Percentiles rank a stretch among this genome's conserved stretches.
These are phyloP conservation scores for Platycheirus albimanus DNA, from an alignment of 2,888 invertebrate genomes.

Conservation along the genomic window DNA sequence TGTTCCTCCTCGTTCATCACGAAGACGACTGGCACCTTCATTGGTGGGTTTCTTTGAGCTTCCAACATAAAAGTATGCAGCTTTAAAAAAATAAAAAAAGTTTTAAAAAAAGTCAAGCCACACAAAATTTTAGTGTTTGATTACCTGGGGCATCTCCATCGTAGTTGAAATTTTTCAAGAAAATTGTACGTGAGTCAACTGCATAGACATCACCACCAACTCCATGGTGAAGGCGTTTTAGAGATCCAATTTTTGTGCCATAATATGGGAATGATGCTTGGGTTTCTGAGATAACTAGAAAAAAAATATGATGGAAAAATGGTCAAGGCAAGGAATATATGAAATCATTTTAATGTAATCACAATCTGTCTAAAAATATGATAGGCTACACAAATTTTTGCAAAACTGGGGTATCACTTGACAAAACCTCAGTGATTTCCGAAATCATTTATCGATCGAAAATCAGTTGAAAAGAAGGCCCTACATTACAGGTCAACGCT, in stretches of 20 bases:
- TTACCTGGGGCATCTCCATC: conserved; percentile 95
- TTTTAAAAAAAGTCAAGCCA: neutral
- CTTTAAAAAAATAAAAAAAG: conserved; percentile 83
- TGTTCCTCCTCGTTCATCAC: conserved; percentile 92
- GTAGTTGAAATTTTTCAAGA: conserved; percentile 93
- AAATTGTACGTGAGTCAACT: conserved; percentile 93
- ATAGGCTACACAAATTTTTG: too few species aligned
- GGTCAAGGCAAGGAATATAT: too few species aligned
- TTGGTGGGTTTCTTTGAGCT: conserved; percentile 87
- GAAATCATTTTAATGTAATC: too few species aligned
- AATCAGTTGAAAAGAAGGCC: too few species aligned
- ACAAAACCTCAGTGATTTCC: too few species aligned
- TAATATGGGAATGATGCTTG: conserved; percentile 85
- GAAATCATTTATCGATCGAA: too few species aligned
- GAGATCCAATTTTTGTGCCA: conserved; percentile 90
- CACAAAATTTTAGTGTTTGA: neutral
- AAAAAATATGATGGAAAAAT: conserved; percentile 2
- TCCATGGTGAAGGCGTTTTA: conserved; percentile 91
- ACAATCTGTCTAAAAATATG: too few species aligned
- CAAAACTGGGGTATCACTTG: too few species aligned
- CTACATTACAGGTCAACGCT: too few species aligned
- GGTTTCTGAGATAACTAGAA: conserved; percentile 73
- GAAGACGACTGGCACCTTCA: conserved; percentile 87
- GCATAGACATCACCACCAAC: conserved; percentile 94
- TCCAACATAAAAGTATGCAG: conserved; percentile 95